These are phyloP conservation scores for Halictus ligatus DNA, from an alignment of 2,888 invertebrate species.

Conservation along the genomic window DNA sequence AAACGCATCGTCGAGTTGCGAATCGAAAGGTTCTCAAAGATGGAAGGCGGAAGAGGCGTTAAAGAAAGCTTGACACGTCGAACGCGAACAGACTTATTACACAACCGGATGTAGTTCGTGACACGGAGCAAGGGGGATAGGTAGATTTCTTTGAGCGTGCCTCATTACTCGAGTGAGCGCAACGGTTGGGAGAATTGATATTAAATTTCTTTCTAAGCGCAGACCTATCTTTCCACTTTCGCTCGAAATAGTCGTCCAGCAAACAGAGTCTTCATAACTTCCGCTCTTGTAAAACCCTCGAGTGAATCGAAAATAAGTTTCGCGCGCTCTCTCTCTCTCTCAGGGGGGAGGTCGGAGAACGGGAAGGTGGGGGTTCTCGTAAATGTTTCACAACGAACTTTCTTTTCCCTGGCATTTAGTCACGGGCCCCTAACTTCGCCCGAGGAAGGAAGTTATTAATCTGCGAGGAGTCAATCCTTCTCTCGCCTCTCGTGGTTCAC, in stretches of 20 bases:
- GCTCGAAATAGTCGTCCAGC: slow-evolving; percentile 40
- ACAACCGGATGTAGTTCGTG: background rate
- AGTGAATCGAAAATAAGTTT: slow-evolving; percentile 61
- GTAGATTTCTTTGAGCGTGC: background rate
- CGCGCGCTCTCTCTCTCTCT: slow-evolving; percentile 19
- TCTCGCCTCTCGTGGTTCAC: slow-evolving; percentile 59
- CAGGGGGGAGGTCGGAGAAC: background rate
- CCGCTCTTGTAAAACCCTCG: slow-evolving; percentile 43
- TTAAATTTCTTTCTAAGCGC: slow-evolving; percentile 18
- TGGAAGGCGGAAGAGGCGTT: too few species aligned
- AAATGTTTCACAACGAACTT: slow-evolving; percentile 72
- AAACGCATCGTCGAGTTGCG: too few species aligned
- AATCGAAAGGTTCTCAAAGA: too few species aligned
- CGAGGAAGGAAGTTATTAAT: slow-evolving; percentile 72
- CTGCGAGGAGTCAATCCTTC: slow-evolving; percentile 68
- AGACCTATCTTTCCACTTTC: slow-evolving; percentile 4
- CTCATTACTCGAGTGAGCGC: background rate
- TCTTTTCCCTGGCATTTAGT: slow-evolving; percentile 69
- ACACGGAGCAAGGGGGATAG: background rate
- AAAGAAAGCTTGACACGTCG: background rate
- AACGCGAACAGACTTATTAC: background rate
- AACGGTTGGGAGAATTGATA: background rate
- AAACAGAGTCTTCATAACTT: slow-evolving; percentile 61
- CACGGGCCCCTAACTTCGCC: slow-evolving; percentile 64
- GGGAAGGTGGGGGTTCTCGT: slow-evolving; percentile 44